Percentiles rank a stretch among this genome's conserved stretches.
These are phyloP conservation scores for Grallaria varia DNA, from an alignment of 2,113 vertebrate species.

Conservation along the genomic window DNA sequence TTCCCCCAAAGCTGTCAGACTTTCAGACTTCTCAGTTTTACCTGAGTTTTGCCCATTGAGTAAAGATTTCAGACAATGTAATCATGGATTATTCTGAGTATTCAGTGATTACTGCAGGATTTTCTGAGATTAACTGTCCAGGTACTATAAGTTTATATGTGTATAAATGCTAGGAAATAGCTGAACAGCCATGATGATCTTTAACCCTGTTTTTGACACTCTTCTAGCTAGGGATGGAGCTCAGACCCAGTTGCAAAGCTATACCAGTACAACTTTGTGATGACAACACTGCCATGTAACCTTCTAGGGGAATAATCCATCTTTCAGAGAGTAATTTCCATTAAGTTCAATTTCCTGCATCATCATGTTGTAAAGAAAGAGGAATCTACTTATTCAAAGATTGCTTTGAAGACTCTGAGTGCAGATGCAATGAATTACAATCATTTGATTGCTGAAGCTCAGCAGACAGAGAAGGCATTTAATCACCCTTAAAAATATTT, in stretches of 20 bases:
- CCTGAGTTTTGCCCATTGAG: neutral
- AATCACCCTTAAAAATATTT: neutral
- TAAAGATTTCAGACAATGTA: neutral
- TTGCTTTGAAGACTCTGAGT: neutral
- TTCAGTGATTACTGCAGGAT: neutral
- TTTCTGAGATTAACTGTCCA: neutral
- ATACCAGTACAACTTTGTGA: neutral
- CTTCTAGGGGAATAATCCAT: neutral
- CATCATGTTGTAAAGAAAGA: neutral
- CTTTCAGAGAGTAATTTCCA: neutral
- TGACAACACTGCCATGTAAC: neutral
- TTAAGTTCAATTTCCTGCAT: neutral
- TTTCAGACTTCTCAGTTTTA: neutral
- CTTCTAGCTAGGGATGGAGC: neutral
- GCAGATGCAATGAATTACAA: neutral
- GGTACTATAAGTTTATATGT: neutral
- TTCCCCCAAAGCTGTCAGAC: neutral
- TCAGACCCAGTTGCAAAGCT: neutral
- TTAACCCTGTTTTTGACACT: neutral
- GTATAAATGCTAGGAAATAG: neutral
- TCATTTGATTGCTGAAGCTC: neutral
- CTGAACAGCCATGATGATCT: neutral
- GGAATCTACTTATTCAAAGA: neutral
- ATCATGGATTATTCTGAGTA: neutral
- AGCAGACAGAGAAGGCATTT: neutral